phyloP scores from a whole-genome alignment of 2,113 vertebrate genomes.

The Paraplagusia blochii region DNA sequence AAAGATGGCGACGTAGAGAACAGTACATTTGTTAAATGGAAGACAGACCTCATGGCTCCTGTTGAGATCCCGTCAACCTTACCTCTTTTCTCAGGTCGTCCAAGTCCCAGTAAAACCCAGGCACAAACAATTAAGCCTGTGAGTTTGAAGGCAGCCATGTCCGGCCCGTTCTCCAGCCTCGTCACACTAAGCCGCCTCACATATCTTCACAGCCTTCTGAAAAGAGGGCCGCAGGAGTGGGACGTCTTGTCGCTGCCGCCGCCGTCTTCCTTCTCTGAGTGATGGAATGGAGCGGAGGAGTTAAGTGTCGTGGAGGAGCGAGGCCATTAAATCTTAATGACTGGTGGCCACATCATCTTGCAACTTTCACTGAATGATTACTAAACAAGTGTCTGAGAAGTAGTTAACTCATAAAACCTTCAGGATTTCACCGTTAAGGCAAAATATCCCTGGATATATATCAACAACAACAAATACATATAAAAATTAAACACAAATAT shows the following conservation, averaged over 20 bases:
- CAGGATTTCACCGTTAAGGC: not conserved
- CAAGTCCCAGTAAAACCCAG: slow-evolving; percentile 60
- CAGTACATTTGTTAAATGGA: too few relatives aligned
- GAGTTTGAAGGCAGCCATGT: slow-evolving; percentile 57
- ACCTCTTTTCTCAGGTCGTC: slow-evolving; percentile 59
- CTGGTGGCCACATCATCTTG: slow-evolving; percentile 52
- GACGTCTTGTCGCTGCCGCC: slow-evolving; percentile 1
- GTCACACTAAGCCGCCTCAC: slow-evolving; percentile 53
- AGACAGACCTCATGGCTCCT: not conserved
- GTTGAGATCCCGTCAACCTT: slow-evolving; percentile 34
- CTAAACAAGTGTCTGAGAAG: slow-evolving; percentile 12
- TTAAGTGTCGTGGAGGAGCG: slow-evolving; percentile 60
- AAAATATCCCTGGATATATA: not conserved
- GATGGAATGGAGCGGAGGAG: slow-evolving; percentile 40
- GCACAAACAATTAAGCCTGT: slow-evolving; percentile 57
- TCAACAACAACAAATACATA: too few relatives aligned
- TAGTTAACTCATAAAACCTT: slow-evolving; percentile 3
- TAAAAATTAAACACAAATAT: too few relatives aligned
- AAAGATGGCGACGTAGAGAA: slow-evolving; percentile 4
- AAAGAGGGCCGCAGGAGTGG: not conserved
- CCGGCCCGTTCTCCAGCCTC: slow-evolving; percentile 52
- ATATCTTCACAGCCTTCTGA: slow-evolving; percentile 22
- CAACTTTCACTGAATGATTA: slow-evolving; percentile 47
- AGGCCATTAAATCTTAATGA: slow-evolving; percentile 75
- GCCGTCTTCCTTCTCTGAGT: slow-evolving; percentile 10